These are phyloP conservation scores for Sylvilagus floridanus DNA, from an alignment of 2,797 vertebrate genomes.

Conservation along the genomic window DNA sequence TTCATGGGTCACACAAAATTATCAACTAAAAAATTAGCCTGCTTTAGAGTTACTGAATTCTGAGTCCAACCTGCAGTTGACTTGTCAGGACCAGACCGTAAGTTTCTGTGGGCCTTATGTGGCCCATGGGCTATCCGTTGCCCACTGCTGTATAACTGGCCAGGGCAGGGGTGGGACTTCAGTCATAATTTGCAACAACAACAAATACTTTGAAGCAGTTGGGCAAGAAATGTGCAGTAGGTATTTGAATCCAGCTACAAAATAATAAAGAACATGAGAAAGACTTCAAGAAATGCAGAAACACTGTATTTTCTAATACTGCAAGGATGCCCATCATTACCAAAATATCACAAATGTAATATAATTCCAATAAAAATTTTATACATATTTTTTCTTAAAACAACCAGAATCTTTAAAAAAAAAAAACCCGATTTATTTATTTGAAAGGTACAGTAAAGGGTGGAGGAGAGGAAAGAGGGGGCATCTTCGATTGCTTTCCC, in stretches of 20 bases:
- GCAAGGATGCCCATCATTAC: background rate
- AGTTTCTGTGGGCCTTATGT: too few relatives aligned
- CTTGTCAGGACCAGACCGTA: too few relatives aligned
- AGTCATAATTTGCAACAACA: background rate
- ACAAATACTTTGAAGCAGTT: background rate
- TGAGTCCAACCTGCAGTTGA: too few relatives aligned
- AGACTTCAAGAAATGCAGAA: background rate
- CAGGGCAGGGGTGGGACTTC: background rate
- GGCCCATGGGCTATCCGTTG: too few relatives aligned
- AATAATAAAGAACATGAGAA: background rate
- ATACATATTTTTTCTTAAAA: too few relatives aligned
- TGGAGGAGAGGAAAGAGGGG: too few relatives aligned
- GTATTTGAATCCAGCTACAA: background rate
- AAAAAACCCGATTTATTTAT: background rate
- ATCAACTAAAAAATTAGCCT: too few relatives aligned
- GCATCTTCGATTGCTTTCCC: too few relatives aligned
- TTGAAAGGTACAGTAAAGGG: too few relatives aligned
- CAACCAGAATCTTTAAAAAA: background rate
- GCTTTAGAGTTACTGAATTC: too few relatives aligned
- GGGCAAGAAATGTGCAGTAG: background rate
- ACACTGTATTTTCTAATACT: background rate
- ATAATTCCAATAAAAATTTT: background rate
- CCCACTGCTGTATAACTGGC: too few relatives aligned
- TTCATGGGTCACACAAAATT: too few relatives aligned
- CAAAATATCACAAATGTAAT: background rate